phyloP scores from a whole-genome alignment of 2,113 vertebrate species.

The Nesoenas mayeri region DNA sequence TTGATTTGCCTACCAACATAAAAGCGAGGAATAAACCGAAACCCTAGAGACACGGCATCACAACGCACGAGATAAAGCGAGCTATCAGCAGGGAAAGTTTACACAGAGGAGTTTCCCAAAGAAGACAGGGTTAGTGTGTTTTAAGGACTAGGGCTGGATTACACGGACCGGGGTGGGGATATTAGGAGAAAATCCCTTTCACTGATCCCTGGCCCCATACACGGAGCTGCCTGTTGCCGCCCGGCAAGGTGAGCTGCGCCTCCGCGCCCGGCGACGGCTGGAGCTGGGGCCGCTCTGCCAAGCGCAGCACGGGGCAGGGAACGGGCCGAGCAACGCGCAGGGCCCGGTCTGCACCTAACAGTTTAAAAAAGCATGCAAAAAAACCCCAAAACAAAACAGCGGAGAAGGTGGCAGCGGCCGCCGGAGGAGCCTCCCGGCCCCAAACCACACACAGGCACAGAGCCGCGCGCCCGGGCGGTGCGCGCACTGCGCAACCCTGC shows the following conservation, averaged over 20 bases:
- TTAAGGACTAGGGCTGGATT: constrained; percentile 34
- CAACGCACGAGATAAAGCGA: not conserved
- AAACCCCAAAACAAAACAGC: not conserved
- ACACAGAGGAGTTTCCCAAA: not conserved
- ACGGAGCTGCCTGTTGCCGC: not conserved
- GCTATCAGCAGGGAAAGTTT: constrained; percentile 45
- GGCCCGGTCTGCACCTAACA: not conserved
- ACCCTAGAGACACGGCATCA: not conserved
- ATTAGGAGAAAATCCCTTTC: constrained; percentile 46
- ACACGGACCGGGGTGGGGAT: not conserved
- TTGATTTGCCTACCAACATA: not conserved
- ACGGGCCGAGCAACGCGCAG: not conserved
- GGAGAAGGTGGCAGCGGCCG: not conserved
- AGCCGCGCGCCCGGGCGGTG: not conserved
- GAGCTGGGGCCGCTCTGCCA: not conserved
- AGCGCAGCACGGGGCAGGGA: not conserved
- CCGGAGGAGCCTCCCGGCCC: not conserved
- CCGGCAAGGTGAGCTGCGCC: not conserved
- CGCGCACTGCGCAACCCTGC: not conserved
- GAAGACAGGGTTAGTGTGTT: not conserved
- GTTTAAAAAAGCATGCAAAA: not conserved
- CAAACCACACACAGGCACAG: not conserved
- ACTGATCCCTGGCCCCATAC: not conserved
- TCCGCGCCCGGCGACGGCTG: not conserved
- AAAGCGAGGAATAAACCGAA: not conserved